Evolutionary conservation across 2,888 invertebrate species (phyloP).

Genomic region (Coremacera marginata): DNA sequence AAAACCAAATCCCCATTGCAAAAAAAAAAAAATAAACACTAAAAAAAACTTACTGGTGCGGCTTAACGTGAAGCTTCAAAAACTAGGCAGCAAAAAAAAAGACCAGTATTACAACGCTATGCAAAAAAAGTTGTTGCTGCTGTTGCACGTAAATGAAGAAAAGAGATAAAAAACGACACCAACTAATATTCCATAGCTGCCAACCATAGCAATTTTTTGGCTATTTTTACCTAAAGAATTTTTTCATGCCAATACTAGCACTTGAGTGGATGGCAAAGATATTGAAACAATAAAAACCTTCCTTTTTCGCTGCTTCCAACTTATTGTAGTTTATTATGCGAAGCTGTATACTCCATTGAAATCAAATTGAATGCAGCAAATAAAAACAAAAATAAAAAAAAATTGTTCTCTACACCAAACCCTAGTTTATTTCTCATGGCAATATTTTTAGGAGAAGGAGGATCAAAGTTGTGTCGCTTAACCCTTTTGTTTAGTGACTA

Average conservation of each 20-base stretch:
- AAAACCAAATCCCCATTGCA: background rate
- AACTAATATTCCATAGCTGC: conserved; percentile 11
- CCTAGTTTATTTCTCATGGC: background rate
- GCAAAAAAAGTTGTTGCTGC: background rate
- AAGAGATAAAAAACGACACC: background rate
- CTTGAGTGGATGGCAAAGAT: too few species aligned
- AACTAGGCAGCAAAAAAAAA: background rate
- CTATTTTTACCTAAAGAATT: conserved; percentile 19
- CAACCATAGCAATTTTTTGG: conserved; percentile 4
- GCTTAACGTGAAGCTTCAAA: background rate
- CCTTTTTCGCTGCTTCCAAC: too few species aligned
- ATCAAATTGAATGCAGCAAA: too few species aligned
- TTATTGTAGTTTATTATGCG: background rate
- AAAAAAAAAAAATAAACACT: background rate
- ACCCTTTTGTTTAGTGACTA: too few species aligned
- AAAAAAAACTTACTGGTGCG: background rate
- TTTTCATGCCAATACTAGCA: too few species aligned
- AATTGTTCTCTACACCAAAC: too few species aligned
- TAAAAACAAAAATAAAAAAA: too few species aligned
- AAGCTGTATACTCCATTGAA: too few species aligned
- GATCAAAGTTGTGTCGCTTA: too few species aligned
- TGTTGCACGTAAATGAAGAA: background rate
- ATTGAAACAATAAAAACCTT: too few species aligned
- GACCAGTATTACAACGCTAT: too few species aligned
- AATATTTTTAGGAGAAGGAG: background rate